Evolutionary conservation across 2,888 invertebrate species (phyloP).

Genomic region (Aleiodes alternator): DNA sequence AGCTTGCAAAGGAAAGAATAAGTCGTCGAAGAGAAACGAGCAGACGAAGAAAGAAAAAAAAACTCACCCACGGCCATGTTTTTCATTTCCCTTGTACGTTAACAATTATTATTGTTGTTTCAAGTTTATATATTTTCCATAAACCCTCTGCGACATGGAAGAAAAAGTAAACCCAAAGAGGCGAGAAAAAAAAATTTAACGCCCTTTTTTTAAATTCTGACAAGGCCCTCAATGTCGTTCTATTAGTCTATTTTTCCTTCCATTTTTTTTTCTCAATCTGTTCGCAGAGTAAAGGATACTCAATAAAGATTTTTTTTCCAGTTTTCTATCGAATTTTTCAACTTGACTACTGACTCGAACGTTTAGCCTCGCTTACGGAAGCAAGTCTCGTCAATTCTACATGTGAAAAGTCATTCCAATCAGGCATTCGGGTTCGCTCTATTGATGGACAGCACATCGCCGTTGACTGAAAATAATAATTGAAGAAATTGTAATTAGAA

Average conservation of each 20-base stretch:
- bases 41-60: conserved; percentile 20
- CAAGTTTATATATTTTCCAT: conserved; percentile 1
- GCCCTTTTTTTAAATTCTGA: background rate
- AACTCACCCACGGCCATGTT: conserved; percentile 15
- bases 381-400: conserved; percentile 69
- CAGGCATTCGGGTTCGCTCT: conserved; percentile 71
- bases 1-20: conserved; percentile 29
- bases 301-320: conserved; percentile 15
- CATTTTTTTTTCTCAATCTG: too few relatives aligned
- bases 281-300: background rate
- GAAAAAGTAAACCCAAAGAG: background rate
- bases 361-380: conserved; percentile 70
- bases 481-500: background rate
- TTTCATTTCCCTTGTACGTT: background rate
- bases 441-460: conserved; percentile 63
- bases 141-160: background rate
- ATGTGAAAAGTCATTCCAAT: conserved; percentile 67
- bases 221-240: background rate
- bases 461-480: conserved; percentile 53
- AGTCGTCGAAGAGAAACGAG: conserved; percentile 32
- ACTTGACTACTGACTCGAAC: conserved; percentile 65
- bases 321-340: background rate
- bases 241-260: background rate
- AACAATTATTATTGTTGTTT: conserved; percentile 2
- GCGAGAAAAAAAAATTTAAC: background rate